Evolutionary conservation across 2,113 vertebrate genomes (phyloP).

Genomic region (Callopanchax toddi): DNA sequence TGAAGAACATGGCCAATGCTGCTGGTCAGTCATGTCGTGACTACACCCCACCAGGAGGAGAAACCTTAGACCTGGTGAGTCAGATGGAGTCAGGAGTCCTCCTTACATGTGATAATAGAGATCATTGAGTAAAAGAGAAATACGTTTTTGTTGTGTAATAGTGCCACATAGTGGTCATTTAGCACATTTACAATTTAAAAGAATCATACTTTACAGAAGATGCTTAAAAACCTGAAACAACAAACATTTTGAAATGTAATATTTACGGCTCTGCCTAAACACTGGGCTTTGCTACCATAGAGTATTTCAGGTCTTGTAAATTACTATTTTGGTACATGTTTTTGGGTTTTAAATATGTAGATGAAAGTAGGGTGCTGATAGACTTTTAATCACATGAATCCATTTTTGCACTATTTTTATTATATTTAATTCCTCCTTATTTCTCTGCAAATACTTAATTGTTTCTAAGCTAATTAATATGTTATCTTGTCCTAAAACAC

Average conservation of each 20-base stretch:
- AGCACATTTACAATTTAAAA: not conserved
- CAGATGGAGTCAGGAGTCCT: slow-evolving; percentile 7
- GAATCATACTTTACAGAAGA: not conserved
- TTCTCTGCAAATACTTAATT: too few relatives aligned
- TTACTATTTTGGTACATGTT: too few relatives aligned
- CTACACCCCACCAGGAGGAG: slow-evolving; percentile 92
- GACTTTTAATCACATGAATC: too few relatives aligned
- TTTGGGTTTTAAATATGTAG: too few relatives aligned
- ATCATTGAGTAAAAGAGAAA: not conserved
- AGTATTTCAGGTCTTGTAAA: too few relatives aligned
- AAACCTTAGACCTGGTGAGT: slow-evolving; percentile 90
- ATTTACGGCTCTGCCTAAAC: too few relatives aligned
- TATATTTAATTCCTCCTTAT: too few relatives aligned
- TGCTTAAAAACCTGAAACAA: not conserved
- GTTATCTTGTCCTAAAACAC: not conserved
- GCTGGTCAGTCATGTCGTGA: slow-evolving; percentile 85
- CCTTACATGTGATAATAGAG: too few relatives aligned
- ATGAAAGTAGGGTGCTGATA: too few relatives aligned
- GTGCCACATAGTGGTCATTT: slow-evolving; percentile 23
- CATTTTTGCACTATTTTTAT: too few relatives aligned
- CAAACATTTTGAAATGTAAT: not conserved
- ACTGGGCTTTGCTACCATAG: too few relatives aligned
- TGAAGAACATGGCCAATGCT: slow-evolving; percentile 93
- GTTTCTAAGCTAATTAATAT: too few relatives aligned
- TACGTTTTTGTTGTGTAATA: slow-evolving; percentile 18